Percentiles rank a stretch among this genome's conserved stretches.
Evolutionary conservation across 92 coral and sea anemone species (phyloP).

Genomic region (Zoanthus solanderi): DNA sequence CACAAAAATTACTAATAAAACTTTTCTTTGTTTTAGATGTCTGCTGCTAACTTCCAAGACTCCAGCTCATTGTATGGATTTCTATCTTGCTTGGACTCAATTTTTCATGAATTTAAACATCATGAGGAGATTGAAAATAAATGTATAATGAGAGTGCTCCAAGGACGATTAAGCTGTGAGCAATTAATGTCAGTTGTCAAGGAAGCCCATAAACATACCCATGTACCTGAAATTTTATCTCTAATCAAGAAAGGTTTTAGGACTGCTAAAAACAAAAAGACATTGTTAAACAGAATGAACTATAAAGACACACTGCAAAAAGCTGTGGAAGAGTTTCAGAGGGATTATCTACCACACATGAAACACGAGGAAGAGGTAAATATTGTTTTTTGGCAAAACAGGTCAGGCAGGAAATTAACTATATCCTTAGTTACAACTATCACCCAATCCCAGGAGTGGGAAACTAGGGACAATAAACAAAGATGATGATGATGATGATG

Average conservation of each 20-base stretch:
- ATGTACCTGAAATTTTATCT: conserved; percentile 84
- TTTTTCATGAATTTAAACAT: conserved; percentile 94
- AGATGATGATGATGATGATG: too few relatives aligned
- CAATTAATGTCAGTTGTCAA: conserved; percentile 79
- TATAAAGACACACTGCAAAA: conserved; percentile 80
- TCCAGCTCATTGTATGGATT: conserved; percentile 80
- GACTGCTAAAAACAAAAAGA: conserved; percentile 73
- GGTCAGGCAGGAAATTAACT: neutral
- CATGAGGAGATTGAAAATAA: conserved; percentile 98
- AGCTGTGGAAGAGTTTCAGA: conserved; percentile 90
- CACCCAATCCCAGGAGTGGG: too few relatives aligned
- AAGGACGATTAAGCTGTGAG: conserved; percentile 82
- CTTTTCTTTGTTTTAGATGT: conserved; percentile 62
- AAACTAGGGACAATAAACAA: too few relatives aligned
- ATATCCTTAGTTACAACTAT: too few relatives aligned
- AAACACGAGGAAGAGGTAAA: conserved; percentile 94
- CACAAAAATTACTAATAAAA: too few relatives aligned
- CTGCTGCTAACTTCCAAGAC: conserved; percentile 88
- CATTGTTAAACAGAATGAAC: conserved; percentile 71
- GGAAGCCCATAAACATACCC: conserved; percentile 91
- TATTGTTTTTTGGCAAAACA: neutral
- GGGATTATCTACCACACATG: conserved; percentile 96
- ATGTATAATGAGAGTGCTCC: conserved; percentile 84
- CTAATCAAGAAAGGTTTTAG: conserved; percentile 83
- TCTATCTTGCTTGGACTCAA: conserved; percentile 74